Base-by-base conservation (phyloP, 2,888 invertebrate genomes). In the Augiades crinisus region DNA sequence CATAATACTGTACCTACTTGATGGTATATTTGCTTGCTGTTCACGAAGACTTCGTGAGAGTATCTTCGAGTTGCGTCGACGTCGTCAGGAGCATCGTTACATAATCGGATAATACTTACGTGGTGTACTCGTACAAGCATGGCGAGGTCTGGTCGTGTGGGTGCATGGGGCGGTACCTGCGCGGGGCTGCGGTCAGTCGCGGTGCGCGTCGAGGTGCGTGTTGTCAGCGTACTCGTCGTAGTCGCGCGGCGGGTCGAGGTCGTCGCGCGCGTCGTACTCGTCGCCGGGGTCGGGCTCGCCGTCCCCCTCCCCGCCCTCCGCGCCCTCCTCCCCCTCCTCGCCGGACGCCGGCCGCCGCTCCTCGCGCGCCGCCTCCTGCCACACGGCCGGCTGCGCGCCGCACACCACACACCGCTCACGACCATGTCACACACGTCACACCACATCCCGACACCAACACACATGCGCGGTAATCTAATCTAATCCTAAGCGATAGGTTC, bases 191-290 rank as follows among this genome's bases (percentile, higher is more conserved):
- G 6, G 58, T 80, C 77, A 84, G 81, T 84, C 82, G 67, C 69
- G 80, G 64, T 69, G 78, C 51, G 61, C 73, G 58, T 79, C 63
- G 64, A 68, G 74, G 64, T 81, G 81, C 65, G 82, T 74, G 76
- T 87, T 84, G 74, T 87, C 86, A 38, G 72, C 71, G 78, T 88
- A 87, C 77, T 87, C 87, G 67, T 86, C 85, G 73, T 87, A 86
- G 70, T 86, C 81, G 54, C 78, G 75, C 63, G 76, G 67, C 58
- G 74, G 64, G 52, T 80, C 82, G 4, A 75, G 75, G 57, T 82
- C 82, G 62, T 78, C 66, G 30, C 66, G 78, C 30, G 60, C 68
- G 54, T 68, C 78, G 44, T 60, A 65, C 27, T 68, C 70, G 31
- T 58, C 72, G 22, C 61, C 73, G 19, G 61, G 72, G 22, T 16